phyloP scores from a whole-genome alignment of 1,140 invertebrate species.

The Drosophila subpulchrella region DNA sequence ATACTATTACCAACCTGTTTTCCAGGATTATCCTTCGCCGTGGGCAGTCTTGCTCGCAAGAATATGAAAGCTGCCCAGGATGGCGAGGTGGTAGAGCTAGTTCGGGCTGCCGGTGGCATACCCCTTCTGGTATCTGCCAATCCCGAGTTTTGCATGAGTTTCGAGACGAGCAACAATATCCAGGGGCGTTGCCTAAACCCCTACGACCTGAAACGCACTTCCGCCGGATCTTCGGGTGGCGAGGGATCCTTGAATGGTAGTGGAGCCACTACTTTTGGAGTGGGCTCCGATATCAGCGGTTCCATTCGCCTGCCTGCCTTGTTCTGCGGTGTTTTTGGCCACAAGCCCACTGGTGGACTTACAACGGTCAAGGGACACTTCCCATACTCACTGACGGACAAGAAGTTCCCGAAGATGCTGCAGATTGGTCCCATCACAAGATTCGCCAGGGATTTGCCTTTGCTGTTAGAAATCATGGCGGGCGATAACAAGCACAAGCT shows the following conservation, averaged over 20 bases:
- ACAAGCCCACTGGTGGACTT: conserved; percentile 91
- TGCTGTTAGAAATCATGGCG: conserved; percentile 88
- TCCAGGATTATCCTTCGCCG: conserved; percentile 86
- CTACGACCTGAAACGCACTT: conserved; percentile 88
- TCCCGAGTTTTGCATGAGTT: conserved; percentile 91
- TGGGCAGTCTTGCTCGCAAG: conserved; percentile 87
- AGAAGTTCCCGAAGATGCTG: conserved; percentile 67
- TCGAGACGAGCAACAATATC: conserved; percentile 90
- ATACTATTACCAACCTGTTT: neutral
- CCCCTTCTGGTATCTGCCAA: conserved; percentile 92
- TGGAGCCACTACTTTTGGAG: conserved; percentile 91
- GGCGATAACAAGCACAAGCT: conserved; percentile 83
- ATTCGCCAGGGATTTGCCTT: conserved; percentile 90
- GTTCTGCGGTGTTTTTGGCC: conserved; percentile 95
- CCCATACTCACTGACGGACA: conserved; percentile 82
- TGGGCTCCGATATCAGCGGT: conserved; percentile 95
- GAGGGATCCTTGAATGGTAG: conserved; percentile 89
- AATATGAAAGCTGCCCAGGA: conserved; percentile 87
- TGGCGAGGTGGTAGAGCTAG: conserved; percentile 86
- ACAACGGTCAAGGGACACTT: conserved; percentile 87
- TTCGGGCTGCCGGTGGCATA: conserved; percentile 91
- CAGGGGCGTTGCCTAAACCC: conserved; percentile 92
- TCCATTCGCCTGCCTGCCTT: conserved; percentile 94
- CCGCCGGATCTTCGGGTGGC: conserved; percentile 92
- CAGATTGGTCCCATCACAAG: conserved; percentile 92